Evolutionary conservation across 2,888 invertebrate genomes (phyloP), one percentile per base, ranked within the genome.

Genomic region (Cryptocephalus primarius): DNA sequence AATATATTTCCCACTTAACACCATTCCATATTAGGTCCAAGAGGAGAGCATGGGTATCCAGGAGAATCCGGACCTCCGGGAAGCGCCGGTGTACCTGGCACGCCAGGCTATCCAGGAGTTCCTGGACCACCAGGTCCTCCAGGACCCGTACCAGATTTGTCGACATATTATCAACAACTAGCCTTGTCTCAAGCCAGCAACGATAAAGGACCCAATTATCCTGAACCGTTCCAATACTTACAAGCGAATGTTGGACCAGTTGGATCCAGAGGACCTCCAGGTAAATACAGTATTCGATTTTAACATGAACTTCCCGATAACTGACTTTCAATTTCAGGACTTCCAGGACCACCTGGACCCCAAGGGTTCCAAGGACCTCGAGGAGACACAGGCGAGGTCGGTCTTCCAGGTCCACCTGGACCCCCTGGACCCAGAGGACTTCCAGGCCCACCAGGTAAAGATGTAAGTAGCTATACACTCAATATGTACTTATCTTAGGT

Each of bases 341-440:
- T 65, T 41, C 47, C 62, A 6, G 81, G 80, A 6, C 61, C 77
- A 4, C 66, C 77, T 1, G 86, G 85, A 1, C 84, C 87, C 0
- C 85, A 86, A 69, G 90, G 90, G 10, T 88, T 89, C 55, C 88
- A 88, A 73, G 88, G 90, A 2, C 75, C 79, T 11, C 75, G 88
- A 51, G 90, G 90, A 40, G 86, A 88, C 55, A 72, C 85, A 1
- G 89, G 89, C 1, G 88, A 89, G 64, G 74, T 78, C 8, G 90
- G 90, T 9, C 70, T 79, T 3, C 69, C 75, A 0, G 87, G 86
- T 1, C 75, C 81, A 4, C 60, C 70, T 1, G 81, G 80, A 36
- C 61, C 68, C 9, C 60, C 72, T 14, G 82, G 81, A 4, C 73
- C 76, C 49, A 72, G 84, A 60, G 87, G 88, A 48, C 72, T 80